Evolutionary conservation across 2,113 vertebrate genomes (phyloP).

Genomic region (Mus pahari): DNA sequence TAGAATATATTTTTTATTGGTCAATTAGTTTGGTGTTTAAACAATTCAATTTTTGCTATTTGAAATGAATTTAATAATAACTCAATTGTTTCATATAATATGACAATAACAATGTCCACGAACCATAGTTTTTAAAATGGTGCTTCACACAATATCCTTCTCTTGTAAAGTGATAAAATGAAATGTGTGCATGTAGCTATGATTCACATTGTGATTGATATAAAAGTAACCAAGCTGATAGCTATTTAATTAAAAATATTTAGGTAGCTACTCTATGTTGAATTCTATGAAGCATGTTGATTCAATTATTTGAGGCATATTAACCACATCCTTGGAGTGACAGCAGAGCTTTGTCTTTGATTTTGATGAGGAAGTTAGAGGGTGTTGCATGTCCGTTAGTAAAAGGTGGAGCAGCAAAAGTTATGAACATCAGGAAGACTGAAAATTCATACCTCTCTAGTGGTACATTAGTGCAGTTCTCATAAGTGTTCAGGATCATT

Average conservation of each 20-base stretch:
- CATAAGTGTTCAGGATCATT: too few relatives aligned
- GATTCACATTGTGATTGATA: neutral
- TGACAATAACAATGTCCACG: neutral
- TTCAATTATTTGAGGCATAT: neutral
- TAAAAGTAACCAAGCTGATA: neutral
- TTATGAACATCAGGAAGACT: neutral
- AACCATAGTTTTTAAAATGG: neutral
- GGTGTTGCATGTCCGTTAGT: neutral
- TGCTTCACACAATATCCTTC: neutral
- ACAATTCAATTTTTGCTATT: neutral
- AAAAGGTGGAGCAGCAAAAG: neutral
- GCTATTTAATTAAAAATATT: constrained; percentile 8
- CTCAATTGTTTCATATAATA: neutral
- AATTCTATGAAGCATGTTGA: neutral
- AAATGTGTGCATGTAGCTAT: neutral
- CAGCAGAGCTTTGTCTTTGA: neutral
- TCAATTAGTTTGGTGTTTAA: neutral
- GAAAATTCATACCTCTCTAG: neutral
- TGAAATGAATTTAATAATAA: constrained; percentile 45
- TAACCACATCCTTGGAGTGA: neutral
- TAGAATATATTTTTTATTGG: neutral
- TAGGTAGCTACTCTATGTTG: neutral
- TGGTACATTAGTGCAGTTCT: neutral
- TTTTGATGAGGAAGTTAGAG: constrained; percentile 10
- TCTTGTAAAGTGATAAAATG: neutral